Conservation (phyloP, 1,140 invertebrate species). For the Drosophila melanogaster region DNA sequence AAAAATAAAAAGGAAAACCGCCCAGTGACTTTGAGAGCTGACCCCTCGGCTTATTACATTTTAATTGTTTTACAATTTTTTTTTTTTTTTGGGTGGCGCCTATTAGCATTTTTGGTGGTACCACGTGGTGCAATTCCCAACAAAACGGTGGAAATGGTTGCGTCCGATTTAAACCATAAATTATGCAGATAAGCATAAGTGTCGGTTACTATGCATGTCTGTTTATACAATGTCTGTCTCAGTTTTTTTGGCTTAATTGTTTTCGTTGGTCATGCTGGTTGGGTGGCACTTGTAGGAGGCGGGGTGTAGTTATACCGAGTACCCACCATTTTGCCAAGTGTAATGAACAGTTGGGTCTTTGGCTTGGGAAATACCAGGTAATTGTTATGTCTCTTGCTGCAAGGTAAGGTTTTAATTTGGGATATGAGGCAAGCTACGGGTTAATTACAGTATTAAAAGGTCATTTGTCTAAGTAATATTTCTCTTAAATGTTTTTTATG, state of each 20-base stretch:
- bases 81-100: slow-evolving; percentile 56
- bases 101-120: slow-evolving; percentile 68
- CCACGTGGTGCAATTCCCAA: slow-evolving; percentile 80
- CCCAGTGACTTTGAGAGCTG: slow-evolving; percentile 50
- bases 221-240: slow-evolving; percentile 34
- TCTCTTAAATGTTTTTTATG: too few relatives aligned
- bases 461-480: slow-evolving; percentile 1
- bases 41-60: slow-evolving; percentile 72
- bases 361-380: slow-evolving; percentile 31
- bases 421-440: slow-evolving; percentile 14
- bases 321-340: slow-evolving; percentile 36
- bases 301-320: not conserved
- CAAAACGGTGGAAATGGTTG: slow-evolving; percentile 44
- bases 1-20: slow-evolving; percentile 30
- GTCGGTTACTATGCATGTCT: slow-evolving; percentile 37
- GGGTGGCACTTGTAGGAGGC: slow-evolving; percentile 6
- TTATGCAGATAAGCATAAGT: slow-evolving; percentile 79
- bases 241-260: slow-evolving; percentile 55
- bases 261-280: slow-evolving; percentile 44
- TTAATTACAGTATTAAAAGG: slow-evolving; percentile 17
- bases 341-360: slow-evolving; percentile 49
- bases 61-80: slow-evolving; percentile 81
- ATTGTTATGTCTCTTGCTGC: slow-evolving; percentile 17
- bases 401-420: slow-evolving; percentile 6
- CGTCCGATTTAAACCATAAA: slow-evolving; percentile 79